These are phyloP conservation scores for Tricholaema leucomelas DNA, from an alignment of 2,113 vertebrate species.

Conservation along the genomic window DNA sequence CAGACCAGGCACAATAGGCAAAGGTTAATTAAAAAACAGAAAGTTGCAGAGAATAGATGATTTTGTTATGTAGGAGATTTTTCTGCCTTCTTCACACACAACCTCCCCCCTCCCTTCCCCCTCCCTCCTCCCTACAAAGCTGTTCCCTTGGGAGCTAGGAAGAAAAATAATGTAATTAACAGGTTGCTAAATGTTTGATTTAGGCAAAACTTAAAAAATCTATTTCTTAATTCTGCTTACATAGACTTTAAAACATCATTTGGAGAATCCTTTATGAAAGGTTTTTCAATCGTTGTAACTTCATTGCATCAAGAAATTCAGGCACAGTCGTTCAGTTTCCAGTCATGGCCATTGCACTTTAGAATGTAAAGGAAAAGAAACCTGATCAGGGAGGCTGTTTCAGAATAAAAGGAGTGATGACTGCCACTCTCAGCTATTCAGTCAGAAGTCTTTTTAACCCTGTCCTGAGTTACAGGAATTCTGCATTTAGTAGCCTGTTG, in stretches of 20 bases:
- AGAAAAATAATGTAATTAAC: not conserved
- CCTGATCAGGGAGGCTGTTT: not conserved
- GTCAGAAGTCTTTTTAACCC: constrained; percentile 5
- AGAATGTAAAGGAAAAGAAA: not conserved
- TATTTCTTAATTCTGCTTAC: not conserved
- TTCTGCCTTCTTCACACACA: too few relatives aligned
- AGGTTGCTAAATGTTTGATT: not conserved
- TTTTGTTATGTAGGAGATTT: not conserved
- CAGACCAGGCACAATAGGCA: not conserved
- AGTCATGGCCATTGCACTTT: not conserved
- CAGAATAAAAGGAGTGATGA: not conserved
- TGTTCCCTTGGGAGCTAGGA: not conserved
- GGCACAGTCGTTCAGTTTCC: not conserved
- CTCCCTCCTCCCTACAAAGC: not conserved
- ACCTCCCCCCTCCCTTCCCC: too few relatives aligned
- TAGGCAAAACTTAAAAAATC: not conserved
- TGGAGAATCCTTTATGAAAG: not conserved
- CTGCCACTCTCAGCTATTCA: not conserved
- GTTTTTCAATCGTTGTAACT: not conserved
- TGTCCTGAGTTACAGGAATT: constrained; percentile 17
- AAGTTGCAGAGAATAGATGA: not conserved
- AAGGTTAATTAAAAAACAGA: not conserved
- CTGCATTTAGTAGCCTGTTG: not conserved
- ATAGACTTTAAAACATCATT: not conserved
- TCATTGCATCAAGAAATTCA: not conserved